A percentile compares a stretch with the other conserved stretches of the same genome.
Evolutionary conservation across 2,797 vertebrate species (phyloP).

Genomic region (Dermochelys coriacea): DNA sequence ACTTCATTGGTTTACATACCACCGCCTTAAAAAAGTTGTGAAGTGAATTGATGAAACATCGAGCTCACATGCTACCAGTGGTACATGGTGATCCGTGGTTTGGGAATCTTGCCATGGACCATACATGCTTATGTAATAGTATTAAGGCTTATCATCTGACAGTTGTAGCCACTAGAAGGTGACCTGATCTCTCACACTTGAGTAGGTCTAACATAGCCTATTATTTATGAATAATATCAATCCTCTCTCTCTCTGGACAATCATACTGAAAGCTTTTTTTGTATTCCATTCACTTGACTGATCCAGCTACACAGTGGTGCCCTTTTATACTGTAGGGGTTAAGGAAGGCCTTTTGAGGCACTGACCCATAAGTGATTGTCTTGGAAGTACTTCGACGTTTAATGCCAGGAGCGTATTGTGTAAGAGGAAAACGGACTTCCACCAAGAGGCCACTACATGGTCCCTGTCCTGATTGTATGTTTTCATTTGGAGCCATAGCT

Average conservation of each 20-base stretch:
- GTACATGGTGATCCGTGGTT: neutral
- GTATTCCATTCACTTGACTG: neutral
- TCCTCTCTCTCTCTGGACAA: neutral
- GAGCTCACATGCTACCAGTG: neutral
- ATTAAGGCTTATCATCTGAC: neutral
- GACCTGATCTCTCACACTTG: fast-evolving
- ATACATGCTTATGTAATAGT: fast-evolving
- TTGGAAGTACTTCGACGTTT: neutral
- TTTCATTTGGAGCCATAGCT: neutral
- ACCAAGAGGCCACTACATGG: neutral
- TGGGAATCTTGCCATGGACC: neutral
- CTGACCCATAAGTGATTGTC: neutral
- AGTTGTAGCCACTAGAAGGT: neutral
- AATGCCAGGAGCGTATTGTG: neutral
- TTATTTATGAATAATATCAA: neutral
- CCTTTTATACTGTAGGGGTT: neutral
- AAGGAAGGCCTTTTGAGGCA: neutral
- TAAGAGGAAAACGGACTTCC: neutral
- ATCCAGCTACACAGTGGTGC: neutral
- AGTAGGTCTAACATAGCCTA: fast-evolving
- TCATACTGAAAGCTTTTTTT: neutral
- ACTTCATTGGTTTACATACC: neutral
- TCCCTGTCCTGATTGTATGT: neutral
- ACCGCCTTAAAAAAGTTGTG: neutral
- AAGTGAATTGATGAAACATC: neutral